A percentile compares a stretch with the other conserved stretches of the same genome.
phyloP scores from a whole-genome alignment of 1,140 invertebrate genomes.

The Drosophila quadrilineata region DNA sequence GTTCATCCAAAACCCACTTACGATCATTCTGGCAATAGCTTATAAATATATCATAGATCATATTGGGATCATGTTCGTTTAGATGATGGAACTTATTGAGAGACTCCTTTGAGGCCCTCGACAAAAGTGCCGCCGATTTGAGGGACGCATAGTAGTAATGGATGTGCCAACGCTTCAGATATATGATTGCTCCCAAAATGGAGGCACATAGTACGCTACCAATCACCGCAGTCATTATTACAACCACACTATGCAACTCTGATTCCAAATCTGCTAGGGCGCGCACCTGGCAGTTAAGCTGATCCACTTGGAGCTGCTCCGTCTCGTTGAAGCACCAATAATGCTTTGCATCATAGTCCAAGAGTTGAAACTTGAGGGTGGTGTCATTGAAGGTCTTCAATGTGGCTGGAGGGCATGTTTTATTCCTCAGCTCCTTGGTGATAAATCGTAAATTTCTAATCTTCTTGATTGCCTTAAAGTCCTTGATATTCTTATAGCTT shows the following conservation, averaged over 20 bases:
- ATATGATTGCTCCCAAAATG: constrained; percentile 69
- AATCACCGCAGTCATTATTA: constrained; percentile 45
- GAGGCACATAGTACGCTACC: constrained; percentile 63
- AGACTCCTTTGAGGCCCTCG: constrained; percentile 53
- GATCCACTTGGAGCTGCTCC: constrained; percentile 49
- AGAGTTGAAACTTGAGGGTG: constrained; percentile 62
- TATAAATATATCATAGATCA: constrained; percentile 84
- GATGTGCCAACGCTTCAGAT: constrained; percentile 82
- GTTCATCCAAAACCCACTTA: constrained; percentile 83
- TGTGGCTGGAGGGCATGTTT: constrained; percentile 22
- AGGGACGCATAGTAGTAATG: constrained; percentile 84
- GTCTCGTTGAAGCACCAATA: constrained; percentile 80
- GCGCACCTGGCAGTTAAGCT: constrained; percentile 48
- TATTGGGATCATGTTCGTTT: constrained; percentile 41
- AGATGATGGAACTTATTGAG: constrained; percentile 45
- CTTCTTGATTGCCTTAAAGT: constrained; percentile 43
- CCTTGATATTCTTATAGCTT: constrained; percentile 52
- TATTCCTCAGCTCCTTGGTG: neutral
- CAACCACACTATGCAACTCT: constrained; percentile 41
- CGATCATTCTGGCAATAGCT: constrained; percentile 85
- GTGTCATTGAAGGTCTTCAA: constrained; percentile 27
- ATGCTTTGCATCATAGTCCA: constrained; percentile 68
- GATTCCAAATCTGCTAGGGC: constrained; percentile 21
- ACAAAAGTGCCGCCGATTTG: constrained; percentile 82
- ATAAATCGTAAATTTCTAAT: constrained; percentile 45